These are phyloP conservation scores for Aulostomus chinensis DNA, from an alignment of 2,797 vertebrate genomes.

Conservation along the genomic window DNA sequence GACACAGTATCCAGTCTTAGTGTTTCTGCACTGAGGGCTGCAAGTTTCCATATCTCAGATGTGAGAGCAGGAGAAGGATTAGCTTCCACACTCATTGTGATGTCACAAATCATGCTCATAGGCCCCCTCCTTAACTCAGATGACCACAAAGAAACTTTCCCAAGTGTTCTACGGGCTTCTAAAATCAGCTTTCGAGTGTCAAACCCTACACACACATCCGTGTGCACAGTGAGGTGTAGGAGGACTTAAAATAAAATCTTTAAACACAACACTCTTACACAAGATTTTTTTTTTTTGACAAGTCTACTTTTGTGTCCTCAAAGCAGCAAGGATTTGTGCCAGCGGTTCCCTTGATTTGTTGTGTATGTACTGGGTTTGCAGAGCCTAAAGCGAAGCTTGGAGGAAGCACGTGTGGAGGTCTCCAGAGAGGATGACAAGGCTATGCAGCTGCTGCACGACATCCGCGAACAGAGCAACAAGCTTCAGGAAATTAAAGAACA, in stretches of 20 bases:
- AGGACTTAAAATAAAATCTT: not conserved
- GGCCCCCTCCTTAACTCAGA: no score
- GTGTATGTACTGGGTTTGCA: conserved; percentile 67
- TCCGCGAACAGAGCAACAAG: conserved; percentile 98
- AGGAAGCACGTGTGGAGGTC: conserved; percentile 97
- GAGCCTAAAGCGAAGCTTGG: conserved; percentile 98
- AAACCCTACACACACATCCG: no score
- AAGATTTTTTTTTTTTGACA: conserved; percentile 5
- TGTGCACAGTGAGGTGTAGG: not conserved
- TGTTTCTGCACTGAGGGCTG: no score
- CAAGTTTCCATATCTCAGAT: no score
- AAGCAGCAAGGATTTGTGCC: not conserved
- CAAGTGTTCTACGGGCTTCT: no score
- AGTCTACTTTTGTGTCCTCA: not conserved
- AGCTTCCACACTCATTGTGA: no score
- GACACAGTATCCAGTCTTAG: no score
- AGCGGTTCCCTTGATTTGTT: conserved; percentile 20
- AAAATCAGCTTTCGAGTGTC: not conserved
- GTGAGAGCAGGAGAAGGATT: no score
- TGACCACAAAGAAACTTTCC: no score
- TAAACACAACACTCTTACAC: not conserved
- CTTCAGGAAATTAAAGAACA: conserved; percentile 99
- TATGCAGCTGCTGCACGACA: conserved; percentile 96
- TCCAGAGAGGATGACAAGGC: conserved; percentile 99
- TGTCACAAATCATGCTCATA: no score